Conservation (phyloP, 2,888 invertebrate species). For the Lasioglossum calceatum region DNA sequence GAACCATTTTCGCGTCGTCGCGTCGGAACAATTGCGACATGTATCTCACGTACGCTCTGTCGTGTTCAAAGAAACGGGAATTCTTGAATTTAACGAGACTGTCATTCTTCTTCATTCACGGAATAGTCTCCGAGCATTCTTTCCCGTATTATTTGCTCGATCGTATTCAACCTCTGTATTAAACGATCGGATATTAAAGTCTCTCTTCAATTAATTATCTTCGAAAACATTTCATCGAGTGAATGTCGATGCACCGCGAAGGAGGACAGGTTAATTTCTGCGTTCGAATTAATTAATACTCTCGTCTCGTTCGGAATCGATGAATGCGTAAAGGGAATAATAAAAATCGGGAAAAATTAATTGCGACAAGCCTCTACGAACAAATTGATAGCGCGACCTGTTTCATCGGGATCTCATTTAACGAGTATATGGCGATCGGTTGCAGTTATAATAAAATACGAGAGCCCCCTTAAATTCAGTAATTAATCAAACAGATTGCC, state of each 20-base stretch:
- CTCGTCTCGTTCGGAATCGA: background rate
- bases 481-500: no score
- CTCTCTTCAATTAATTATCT: background rate
- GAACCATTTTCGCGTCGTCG: background rate
- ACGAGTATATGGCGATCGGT: background rate
- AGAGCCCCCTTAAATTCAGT: background rate
- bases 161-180: background rate
- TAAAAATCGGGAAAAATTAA: slow-evolving; percentile 10
- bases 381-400: background rate
- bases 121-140: background rate
- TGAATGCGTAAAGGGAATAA: background rate
- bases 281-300: background rate
- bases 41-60: background rate
- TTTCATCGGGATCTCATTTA: slow-evolving; percentile 20
- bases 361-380: background rate
- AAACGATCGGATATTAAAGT: background rate
- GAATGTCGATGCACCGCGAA: background rate
- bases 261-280: background rate
- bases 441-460: background rate
- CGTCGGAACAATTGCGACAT: background rate
- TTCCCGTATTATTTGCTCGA: background rate
- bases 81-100: background rate
- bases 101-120: background rate
- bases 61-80: background rate
- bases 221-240: background rate